phyloP scores from a whole-genome alignment of 2,113 vertebrate species.

The Patagioenas fasciata region DNA sequence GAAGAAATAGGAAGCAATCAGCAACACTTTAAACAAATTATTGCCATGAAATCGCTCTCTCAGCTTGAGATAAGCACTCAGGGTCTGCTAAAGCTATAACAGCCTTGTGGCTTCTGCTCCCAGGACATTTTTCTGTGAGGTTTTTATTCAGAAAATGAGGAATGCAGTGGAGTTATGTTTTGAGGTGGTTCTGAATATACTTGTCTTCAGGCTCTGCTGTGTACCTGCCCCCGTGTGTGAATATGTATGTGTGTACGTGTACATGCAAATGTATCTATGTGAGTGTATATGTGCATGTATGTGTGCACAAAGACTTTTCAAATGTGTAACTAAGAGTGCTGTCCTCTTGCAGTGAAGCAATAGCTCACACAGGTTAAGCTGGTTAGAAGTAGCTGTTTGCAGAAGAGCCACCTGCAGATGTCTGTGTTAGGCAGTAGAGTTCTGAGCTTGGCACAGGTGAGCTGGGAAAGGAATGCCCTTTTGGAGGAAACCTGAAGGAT shows the following conservation, averaged over 20 bases:
- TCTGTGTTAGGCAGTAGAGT: background rate
- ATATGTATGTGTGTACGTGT: background rate
- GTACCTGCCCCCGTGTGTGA: accelerated
- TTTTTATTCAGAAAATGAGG: slow-evolving; percentile 51
- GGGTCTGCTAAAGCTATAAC: slow-evolving; percentile 73
- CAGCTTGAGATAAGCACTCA: slow-evolving; percentile 71
- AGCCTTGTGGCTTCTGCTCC: slow-evolving; percentile 10
- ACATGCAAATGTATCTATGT: no score
- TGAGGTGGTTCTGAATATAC: background rate
- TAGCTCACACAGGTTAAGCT: background rate
- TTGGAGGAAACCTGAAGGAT: background rate
- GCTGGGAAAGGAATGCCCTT: background rate
- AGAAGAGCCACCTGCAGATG: background rate
- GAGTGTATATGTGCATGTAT: no score
- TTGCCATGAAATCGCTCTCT: slow-evolving; percentile 78
- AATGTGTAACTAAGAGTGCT: accelerated
- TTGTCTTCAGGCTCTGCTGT: background rate
- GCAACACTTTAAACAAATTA: slow-evolving; percentile 78
- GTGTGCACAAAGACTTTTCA: background rate
- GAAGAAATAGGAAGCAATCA: slow-evolving; percentile 81
- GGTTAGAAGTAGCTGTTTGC: background rate
- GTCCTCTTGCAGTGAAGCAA: background rate
- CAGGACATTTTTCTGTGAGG: background rate
- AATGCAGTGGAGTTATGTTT: background rate
- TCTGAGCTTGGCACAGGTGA: slow-evolving; percentile 1